Conservation (phyloP, 2,797 vertebrate species). For the Aplochiton taeniatus region DNA sequence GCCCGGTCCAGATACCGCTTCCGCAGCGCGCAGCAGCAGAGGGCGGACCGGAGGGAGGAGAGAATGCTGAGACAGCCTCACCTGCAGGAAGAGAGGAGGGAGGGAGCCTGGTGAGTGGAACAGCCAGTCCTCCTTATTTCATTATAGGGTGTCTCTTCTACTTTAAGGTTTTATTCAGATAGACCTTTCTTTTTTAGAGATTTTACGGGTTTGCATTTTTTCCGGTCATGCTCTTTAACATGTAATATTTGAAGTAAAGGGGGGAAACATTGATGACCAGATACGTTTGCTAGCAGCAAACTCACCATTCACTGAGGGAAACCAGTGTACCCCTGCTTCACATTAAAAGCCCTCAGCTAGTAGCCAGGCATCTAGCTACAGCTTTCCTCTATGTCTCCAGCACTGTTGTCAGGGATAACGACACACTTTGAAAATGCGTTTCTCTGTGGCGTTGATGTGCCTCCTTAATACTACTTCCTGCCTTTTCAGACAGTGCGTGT, state of each 20-base stretch:
- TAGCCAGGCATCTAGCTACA: no score
- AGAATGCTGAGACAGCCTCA: constrained; percentile 80
- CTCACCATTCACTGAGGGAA: neutral
- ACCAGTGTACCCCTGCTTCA: no score
- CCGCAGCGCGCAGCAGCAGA: constrained; percentile 74
- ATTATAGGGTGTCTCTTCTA: neutral
- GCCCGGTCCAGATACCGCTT: constrained; percentile 77
- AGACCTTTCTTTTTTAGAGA: no score
- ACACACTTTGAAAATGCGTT: no score
- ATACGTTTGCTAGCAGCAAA: neutral
- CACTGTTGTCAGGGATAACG: neutral
- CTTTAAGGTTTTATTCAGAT: no score
- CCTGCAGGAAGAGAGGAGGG: constrained; percentile 75
- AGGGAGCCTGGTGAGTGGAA: constrained; percentile 71
- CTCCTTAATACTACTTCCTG: neutral
- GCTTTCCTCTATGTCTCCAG: neutral
- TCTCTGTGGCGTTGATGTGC: neutral
- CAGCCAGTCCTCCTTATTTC: neutral
- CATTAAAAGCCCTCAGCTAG: no score
- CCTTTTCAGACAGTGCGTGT: neutral
- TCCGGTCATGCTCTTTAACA: no score
- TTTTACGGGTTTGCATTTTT: no score
- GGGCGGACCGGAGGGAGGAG: constrained; percentile 81
- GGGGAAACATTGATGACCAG: no score
- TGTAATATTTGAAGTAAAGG: no score